Conservation (phyloP, 2,113 vertebrate genomes). For the Ranitomeya imitator region DNA sequence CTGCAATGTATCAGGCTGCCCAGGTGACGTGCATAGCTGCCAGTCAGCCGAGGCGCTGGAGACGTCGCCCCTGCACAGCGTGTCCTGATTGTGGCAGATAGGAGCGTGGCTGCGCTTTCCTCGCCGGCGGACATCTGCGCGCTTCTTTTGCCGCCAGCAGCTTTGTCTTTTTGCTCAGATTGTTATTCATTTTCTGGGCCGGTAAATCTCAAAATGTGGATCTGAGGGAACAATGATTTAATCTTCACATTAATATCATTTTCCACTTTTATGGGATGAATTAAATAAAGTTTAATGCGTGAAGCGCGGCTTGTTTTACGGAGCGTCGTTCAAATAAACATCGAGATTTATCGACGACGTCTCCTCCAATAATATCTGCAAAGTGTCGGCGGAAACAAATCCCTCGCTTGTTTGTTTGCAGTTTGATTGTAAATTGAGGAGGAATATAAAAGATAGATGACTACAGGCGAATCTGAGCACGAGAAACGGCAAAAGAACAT, state of each 20-base stretch:
- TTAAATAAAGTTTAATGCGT: neutral
- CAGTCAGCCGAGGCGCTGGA: no score
- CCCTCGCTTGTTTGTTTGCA: slow-evolving; percentile 7
- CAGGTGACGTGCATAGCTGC: no score
- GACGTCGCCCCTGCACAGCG: no score
- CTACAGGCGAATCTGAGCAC: neutral
- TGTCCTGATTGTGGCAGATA: no score
- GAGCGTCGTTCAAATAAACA: neutral
- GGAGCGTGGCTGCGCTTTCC: no score
- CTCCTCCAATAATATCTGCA: neutral
- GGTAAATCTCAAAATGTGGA: neutral
- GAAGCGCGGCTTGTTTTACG: neutral
- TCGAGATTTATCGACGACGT: neutral
- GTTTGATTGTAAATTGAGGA: slow-evolving; percentile 22
- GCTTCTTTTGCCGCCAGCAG: no score
- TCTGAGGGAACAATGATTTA: slow-evolving; percentile 4
- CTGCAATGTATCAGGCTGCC: neutral
- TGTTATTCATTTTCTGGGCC: neutral
- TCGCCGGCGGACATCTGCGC: no score
- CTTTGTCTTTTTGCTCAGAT: neutral
- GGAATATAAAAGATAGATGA: slow-evolving; percentile 33
- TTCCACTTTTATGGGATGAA: slow-evolving; percentile 10
- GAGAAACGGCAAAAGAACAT: neutral
- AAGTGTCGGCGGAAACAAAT: neutral
- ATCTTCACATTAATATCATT: slow-evolving; percentile 6